Conservation (phyloP, 2,797 vertebrate species). For the Silurus lanzhouensis region DNA sequence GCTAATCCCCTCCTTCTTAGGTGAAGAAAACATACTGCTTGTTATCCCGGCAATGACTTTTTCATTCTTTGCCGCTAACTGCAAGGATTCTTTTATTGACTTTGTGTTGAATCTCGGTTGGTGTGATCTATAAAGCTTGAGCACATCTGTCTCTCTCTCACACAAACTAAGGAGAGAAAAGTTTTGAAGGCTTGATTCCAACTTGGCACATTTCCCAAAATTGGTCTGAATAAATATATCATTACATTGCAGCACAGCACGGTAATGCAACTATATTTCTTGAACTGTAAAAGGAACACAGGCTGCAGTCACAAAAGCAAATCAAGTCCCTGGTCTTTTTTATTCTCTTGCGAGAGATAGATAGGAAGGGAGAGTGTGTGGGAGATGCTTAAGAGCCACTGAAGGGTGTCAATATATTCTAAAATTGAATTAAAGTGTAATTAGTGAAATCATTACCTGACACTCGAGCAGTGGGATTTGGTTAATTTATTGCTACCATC, state of each 20-base stretch:
- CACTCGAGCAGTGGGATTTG: conserved; percentile 73
- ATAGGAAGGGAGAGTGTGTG: conserved; percentile 17
- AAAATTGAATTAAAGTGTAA: conserved; percentile 81
- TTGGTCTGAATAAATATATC: conserved; percentile 54
- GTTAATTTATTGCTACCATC: conserved; percentile 76
- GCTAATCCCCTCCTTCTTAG: conserved; percentile 62
- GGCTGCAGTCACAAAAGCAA: conserved; percentile 54
- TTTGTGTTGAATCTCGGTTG: conserved; percentile 48
- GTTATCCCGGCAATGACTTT: conserved; percentile 56
- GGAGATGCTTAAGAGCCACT: conserved; percentile 66
- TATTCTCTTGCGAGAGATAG: background rate
- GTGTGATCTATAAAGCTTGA: conserved; percentile 25
- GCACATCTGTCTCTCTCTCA: background rate
- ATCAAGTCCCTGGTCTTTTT: background rate
- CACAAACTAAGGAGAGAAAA: conserved; percentile 17
- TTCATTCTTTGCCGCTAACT: conserved; percentile 41
- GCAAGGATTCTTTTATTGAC: conserved; percentile 48
- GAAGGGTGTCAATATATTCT: conserved; percentile 77
- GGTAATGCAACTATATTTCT: conserved; percentile 30
- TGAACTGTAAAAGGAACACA: conserved; percentile 56
- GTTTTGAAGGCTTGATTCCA: conserved; percentile 45
- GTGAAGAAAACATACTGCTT: conserved; percentile 64
- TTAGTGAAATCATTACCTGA: conserved; percentile 81
- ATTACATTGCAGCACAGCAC: conserved; percentile 39
- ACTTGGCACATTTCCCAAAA: conserved; percentile 51